Evolutionary conservation across 2,797 vertebrate genomes (phyloP), one percentile per base, ranked within the genome.

Genomic region (Acanthopagrus latus): DNA sequence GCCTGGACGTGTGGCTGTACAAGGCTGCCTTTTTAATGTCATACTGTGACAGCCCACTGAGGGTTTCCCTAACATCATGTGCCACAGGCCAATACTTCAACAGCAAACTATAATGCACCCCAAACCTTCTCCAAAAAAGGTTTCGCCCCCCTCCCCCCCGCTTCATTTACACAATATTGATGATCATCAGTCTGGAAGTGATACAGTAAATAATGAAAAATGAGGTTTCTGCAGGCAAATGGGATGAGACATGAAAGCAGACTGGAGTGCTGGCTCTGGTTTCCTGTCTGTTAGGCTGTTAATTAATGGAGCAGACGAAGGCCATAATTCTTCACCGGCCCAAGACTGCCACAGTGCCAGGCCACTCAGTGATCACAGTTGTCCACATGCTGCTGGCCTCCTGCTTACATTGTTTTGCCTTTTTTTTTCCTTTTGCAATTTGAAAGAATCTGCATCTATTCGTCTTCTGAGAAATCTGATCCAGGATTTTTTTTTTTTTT

Each of bases 251-350:
- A 93, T 94, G 89, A 94, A 93, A 94, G 93, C 41, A 5, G 85
- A 54, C 79, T 77, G 84, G 76, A 90, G 88, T 72, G 74, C 92
- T 92, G 93, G 92, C 86, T 94, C 90, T 93, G 82, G 92, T 94
- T 94, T 95, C 90, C 92, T 93, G 92, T 93, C 90, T 93, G 90
- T 92, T 88, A 78, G 91, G 88, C 84, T 91, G 88, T 93, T 94
- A 95, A 95, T 94, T 94, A 94, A 93, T 94, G 92, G 87, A 87
- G 88, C 92, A 93, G 94, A 93, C 85, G 77, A 82, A 90, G 88
- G 79, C 80, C 85, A 86, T 91, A 88, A 90, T 73, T 91, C 89
- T 89, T 91, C 72, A 38, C 71, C 55, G 83, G 81, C 74, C 83
- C 33, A 33, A 72, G 83, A 74, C 87, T 80, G 80, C 84, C 89